phyloP scores from a whole-genome alignment of 2,113 vertebrate genomes.

The Narcine bancroftii region DNA sequence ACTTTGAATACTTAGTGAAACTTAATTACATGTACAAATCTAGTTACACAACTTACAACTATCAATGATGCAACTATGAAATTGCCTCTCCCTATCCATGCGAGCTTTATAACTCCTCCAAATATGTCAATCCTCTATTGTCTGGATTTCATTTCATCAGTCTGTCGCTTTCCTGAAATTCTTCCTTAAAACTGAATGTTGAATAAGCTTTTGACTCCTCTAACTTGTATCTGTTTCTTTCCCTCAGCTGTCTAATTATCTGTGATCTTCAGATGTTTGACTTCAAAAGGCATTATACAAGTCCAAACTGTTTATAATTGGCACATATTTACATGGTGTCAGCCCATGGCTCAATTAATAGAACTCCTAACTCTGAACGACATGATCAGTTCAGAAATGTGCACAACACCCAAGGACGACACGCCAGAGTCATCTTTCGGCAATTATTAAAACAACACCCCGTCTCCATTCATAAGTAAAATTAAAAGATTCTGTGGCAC shows the following conservation, averaged over 20 bases:
- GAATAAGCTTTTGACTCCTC: too few relatives aligned
- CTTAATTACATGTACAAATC: neutral
- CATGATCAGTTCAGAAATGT: too few relatives aligned
- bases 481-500: too few relatives aligned
- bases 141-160: neutral
- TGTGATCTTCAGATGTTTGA: neutral
- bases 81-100: neutral
- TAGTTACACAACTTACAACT: constrained; percentile 2
- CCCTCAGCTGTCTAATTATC: neutral
- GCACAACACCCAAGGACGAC: too few relatives aligned
- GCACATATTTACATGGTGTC: neutral
- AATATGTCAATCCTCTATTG: neutral
- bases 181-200: neutral
- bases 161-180: neutral
- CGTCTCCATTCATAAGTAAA: too few relatives aligned
- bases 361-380: too few relatives aligned
- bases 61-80: neutral
- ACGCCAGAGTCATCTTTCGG: too few relatives aligned
- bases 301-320: neutral
- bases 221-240: too few relatives aligned
- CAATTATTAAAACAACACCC: too few relatives aligned
- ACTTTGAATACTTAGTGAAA: neutral
- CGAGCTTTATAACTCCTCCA: neutral
- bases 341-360: too few relatives aligned
- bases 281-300: neutral